Conservation (phyloP, 2,888 invertebrate genomes). For the Peribatodes rhomboidaria region DNA sequence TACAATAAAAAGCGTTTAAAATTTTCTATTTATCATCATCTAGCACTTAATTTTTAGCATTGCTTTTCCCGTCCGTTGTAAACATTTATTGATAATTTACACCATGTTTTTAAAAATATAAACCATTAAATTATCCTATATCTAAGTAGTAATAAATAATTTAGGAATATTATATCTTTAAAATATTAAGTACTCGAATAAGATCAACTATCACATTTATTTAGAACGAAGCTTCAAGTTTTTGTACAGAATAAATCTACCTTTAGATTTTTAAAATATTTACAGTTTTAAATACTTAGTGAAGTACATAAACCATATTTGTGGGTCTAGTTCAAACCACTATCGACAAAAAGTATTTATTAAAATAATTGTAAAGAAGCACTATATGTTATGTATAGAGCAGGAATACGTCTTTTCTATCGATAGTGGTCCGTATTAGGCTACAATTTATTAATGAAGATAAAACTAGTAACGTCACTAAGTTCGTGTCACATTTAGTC, state of each 20-base stretch:
- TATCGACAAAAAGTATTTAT: neutral
- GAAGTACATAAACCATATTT: constrained; percentile 50
- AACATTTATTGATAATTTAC: constrained; percentile 3
- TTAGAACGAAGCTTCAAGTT: constrained; percentile 81
- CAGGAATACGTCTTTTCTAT: neutral
- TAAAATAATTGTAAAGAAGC: neutral
- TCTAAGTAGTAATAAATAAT: constrained; percentile 84
- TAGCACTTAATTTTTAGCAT: neutral
- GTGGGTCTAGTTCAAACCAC: neutral
- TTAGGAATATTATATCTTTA: constrained; percentile 81
- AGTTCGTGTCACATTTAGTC: constrained; percentile 51
- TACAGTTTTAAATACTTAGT: constrained; percentile 61
- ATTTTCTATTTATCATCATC: neutral
- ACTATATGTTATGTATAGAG: neutral
- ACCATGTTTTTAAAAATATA: no score
- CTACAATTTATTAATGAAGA: constrained; percentile 64
- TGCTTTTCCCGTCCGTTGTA: neutral
- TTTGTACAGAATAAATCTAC: constrained; percentile 54
- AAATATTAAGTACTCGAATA: constrained; percentile 84
- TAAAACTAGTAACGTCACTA: constrained; percentile 69
- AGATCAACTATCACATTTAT: constrained; percentile 86
- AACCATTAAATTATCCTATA: constrained; percentile 51
- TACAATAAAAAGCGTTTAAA: neutral
- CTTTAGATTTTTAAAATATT: constrained; percentile 29
- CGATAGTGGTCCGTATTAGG: constrained; percentile 4